Evolutionary conservation across 2,113 vertebrate genomes (phyloP), one percentile per base, ranked within the genome.

Genomic region (Lasiurus borealis): DNA sequence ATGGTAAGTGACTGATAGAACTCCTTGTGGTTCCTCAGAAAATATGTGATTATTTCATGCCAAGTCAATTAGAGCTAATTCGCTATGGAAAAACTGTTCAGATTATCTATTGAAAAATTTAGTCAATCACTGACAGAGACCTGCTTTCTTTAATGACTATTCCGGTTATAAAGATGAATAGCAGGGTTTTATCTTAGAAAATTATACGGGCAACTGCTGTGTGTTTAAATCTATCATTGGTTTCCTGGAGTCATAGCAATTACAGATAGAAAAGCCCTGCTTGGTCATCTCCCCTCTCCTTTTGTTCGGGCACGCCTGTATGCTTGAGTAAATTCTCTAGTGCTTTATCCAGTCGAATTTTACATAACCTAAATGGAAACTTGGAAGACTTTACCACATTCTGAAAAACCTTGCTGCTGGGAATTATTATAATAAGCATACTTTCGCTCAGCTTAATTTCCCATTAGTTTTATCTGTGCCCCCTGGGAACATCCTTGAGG

Each of bases 351-450:
- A 73, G 77, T 96, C n/a, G 64, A 92, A 16, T 88, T 96, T 90
- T 85, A 96, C 52, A 92, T 93, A 96, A 92, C 34, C 90, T 81
- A 92, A 34, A 34, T 57, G 62, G 96, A 95, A 92, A 88, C 81
- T 91, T 95, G 66, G 80, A 96, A 96, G 72, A 88, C 29, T 84
- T 93, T 77, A 69, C 59, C 19, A 80, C 27, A 85, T 18, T 84
- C 25, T 94, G 89, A 96, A 93, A 90, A 52, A 95, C 5, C 46
- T 95, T 95, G 77, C 73, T 94, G 54, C 76, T 96, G 77, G 92
- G 72, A 95, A 95, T 92, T 96, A 89, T 72, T 92, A 94, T 88
- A 97, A 88, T 90, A 95, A 88, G 52, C 54, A 84, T 80, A 80
- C 29, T 85, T 87, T 75, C 36, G 13, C 44, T 90, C 18, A 92